phyloP scores from a whole-genome alignment of 1,140 invertebrate genomes.

The Neodiprion fabricii region DNA sequence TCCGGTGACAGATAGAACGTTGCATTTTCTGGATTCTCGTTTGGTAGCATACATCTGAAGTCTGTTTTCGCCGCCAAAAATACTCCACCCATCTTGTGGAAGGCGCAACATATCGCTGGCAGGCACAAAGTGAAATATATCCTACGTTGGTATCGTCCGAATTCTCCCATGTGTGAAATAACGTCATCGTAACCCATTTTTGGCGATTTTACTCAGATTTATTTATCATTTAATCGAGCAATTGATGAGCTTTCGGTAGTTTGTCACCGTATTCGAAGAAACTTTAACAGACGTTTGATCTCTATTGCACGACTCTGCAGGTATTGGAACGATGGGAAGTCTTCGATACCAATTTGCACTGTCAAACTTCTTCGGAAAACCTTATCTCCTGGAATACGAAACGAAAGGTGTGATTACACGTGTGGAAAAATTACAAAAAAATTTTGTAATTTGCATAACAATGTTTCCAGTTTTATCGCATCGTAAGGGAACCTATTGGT shows the following conservation, averaged over 20 bases:
- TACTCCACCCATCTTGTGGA: slow-evolving; percentile 73
- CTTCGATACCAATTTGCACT: neutral
- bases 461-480: too few species aligned
- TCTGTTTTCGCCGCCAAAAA: slow-evolving; percentile 68
- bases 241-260: too few species aligned
- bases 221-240: neutral
- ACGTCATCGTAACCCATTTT: slow-evolving; percentile 73
- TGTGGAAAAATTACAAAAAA: too few species aligned
- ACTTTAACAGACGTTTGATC: too few species aligned
- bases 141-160: slow-evolving; percentile 70
- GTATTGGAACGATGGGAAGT: too few species aligned
- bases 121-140: slow-evolving; percentile 71
- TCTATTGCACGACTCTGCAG: too few species aligned
- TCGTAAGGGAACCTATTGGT: too few species aligned
- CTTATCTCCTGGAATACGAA: neutral
- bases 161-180: slow-evolving; percentile 68
- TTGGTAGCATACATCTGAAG: slow-evolving; percentile 62
- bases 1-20: slow-evolving; percentile 51
- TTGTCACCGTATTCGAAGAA: neutral
- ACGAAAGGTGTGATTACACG: neutral
- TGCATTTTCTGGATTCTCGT: slow-evolving; percentile 54
- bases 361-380: neutral
- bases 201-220: neutral
- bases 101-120: slow-evolving; percentile 69
- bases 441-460: too few species aligned